Percentiles rank a stretch among this genome's conserved stretches.
phyloP scores from a whole-genome alignment of 2,888 invertebrate genomes.

The Polydrusus tereticollis region DNA sequence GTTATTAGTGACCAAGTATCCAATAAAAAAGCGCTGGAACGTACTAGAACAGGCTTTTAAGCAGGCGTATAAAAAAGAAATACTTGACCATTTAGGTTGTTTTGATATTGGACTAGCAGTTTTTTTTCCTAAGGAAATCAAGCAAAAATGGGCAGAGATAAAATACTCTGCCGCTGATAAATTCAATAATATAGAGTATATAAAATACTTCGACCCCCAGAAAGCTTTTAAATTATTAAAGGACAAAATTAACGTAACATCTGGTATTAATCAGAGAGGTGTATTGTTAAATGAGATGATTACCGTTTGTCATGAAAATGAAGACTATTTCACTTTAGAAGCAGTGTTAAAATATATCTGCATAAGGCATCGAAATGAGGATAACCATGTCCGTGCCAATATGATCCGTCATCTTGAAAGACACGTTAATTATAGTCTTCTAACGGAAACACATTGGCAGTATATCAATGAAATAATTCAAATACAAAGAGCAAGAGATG shows the following conservation, averaged over 20 bases:
- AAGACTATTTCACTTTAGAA: conserved; percentile 49
- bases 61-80: conserved; percentile 30
- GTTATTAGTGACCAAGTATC: conserved; percentile 48
- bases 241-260: conserved; percentile 53
- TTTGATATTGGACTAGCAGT: conserved; percentile 35
- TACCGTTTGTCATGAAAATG: conserved; percentile 45
- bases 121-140: conserved; percentile 35
- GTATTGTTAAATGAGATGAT: conserved; percentile 44
- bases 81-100: conserved; percentile 19
- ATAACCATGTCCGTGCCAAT: neutral
- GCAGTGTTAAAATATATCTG: conserved; percentile 53
- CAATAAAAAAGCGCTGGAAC: conserved; percentile 49
- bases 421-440: conserved; percentile 31
- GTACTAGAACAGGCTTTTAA: conserved; percentile 44
- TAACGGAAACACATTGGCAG: conserved; percentile 52
- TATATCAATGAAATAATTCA: conserved; percentile 50
- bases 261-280: conserved; percentile 44
- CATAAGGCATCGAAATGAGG: conserved; percentile 52
- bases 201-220: conserved; percentile 46
- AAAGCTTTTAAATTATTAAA: conserved; percentile 51
- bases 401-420: conserved; percentile 13
- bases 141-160: conserved; percentile 48
- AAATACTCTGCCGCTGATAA: conserved; percentile 44
- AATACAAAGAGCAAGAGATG: conserved; percentile 38
- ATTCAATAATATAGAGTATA: conserved; percentile 25